A percentile compares a stretch with the other conserved stretches of the same genome.
phyloP scores from a whole-genome alignment of 2,888 invertebrate species.

The Parapristionchus giblindavisi region DNA sequence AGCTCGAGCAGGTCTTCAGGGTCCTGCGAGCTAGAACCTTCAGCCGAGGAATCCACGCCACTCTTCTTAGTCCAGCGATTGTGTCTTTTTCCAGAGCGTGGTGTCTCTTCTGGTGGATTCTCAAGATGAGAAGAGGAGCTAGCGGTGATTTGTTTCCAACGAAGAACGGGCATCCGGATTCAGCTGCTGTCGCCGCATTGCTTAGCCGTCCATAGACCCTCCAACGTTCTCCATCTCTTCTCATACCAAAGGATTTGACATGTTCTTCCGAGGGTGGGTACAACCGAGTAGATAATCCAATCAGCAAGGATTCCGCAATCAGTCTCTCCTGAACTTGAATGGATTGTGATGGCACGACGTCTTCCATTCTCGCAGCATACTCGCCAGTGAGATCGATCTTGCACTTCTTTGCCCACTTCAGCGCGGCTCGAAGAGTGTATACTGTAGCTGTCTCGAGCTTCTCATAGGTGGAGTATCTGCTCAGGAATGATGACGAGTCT shows the following conservation, averaged over 20 bases:
- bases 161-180: slow-evolving; percentile 13
- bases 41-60: slow-evolving; percentile 66
- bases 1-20: slow-evolving; percentile 62
- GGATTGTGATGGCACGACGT: not conserved
- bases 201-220: not conserved
- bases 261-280: not conserved
- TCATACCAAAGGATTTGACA: not conserved
- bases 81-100: slow-evolving; percentile 53
- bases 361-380: not conserved
- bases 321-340: not conserved
- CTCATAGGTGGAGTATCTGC: not conserved
- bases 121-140: slow-evolving; percentile 26
- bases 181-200: not conserved
- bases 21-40: slow-evolving; percentile 50
- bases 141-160: not conserved
- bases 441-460: not conserved
- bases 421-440: not conserved
- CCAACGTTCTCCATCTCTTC: not conserved
- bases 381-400: too few relatives aligned
- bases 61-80: slow-evolving; percentile 55
- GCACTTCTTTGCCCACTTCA: too few relatives aligned
- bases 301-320: not conserved
- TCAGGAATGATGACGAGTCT: too few relatives aligned
- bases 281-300: not conserved
- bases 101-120: slow-evolving; percentile 46